phyloP scores from a whole-genome alignment of 2,888 invertebrate genomes.

The Harpalus rufipes region DNA sequence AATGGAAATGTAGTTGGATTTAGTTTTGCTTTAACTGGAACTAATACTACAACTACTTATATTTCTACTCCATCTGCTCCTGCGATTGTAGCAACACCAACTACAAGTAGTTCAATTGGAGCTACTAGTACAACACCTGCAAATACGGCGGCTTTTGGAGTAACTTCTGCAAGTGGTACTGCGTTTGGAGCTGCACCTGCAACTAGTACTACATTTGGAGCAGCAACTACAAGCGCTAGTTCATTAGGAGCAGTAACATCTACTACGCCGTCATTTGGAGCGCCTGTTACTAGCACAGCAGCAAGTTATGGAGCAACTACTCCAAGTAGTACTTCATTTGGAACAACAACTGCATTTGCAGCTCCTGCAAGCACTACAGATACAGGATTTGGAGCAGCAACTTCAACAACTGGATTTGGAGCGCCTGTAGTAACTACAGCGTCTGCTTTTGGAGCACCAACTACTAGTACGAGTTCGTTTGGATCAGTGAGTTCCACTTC shows the following conservation, averaged over 20 bases:
- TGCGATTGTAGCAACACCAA: not conserved
- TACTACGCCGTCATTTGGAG: constrained; percentile 34
- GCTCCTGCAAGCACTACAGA: constrained; percentile 56
- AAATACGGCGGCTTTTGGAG: not conserved
- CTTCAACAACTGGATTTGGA: not conserved
- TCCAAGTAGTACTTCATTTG: not conserved
- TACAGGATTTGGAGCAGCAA: not conserved
- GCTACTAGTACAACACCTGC: not conserved
- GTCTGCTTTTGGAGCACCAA: not conserved
- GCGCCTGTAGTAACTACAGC: not conserved
- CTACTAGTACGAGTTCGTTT: constrained; percentile 25
- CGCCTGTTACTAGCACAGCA: not conserved
- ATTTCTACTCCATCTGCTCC: not conserved
- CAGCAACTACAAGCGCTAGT: constrained; percentile 44
- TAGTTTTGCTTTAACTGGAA: not conserved
- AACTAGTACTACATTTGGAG: constrained; percentile 56
- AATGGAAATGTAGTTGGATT: not conserved
- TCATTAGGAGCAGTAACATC: constrained; percentile 27
- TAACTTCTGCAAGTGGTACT: constrained; percentile 35
- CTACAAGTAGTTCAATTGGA: not conserved
- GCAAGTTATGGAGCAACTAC: not conserved
- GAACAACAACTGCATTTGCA: constrained; percentile 68
- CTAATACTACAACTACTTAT: not conserved
- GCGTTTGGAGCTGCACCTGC: constrained; percentile 50
- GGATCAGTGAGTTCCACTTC: not conserved